Evolutionary conservation across 2,797 vertebrate genomes (phyloP).

Genomic region (Poecilia velifera): DNA sequence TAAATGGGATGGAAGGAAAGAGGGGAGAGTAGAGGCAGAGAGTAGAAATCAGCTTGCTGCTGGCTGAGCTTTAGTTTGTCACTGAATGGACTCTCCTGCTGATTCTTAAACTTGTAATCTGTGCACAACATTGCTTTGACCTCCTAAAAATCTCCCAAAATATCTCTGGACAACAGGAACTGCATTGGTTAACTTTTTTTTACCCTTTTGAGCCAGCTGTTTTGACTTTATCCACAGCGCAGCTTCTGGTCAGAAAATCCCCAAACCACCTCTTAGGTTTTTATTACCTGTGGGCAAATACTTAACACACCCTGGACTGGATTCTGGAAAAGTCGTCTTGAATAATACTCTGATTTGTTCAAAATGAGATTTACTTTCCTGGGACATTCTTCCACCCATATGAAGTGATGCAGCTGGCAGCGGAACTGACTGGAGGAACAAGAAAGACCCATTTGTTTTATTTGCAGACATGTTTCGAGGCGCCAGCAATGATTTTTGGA

Average conservation of each 20-base stretch:
- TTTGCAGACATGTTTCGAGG: slow-evolving; percentile 7
- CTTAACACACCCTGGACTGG: slow-evolving; percentile 72
- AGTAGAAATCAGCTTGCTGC: slow-evolving; percentile 36
- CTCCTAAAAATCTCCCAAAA: slow-evolving; percentile 1
- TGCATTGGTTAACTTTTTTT: not conserved
- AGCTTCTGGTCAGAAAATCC: slow-evolving; percentile 41
- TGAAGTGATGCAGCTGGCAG: slow-evolving; percentile 67
- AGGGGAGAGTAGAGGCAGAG: slow-evolving; percentile 21
- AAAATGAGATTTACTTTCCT: slow-evolving; percentile 69
- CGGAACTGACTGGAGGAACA: slow-evolving; percentile 36
- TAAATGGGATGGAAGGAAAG: slow-evolving; percentile 50
- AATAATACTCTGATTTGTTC: slow-evolving; percentile 58
- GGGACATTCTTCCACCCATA: slow-evolving; percentile 60
- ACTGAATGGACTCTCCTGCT: slow-evolving; percentile 7
- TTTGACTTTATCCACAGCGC: slow-evolving; percentile 11
- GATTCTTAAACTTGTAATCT: slow-evolving; percentile 6
- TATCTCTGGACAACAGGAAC: not conserved
- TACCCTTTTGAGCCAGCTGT: not conserved
- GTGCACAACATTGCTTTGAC: not conserved
- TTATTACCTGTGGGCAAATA: slow-evolving; percentile 61
- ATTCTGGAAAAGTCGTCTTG: slow-evolving; percentile 70
- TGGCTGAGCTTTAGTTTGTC: slow-evolving; percentile 7
- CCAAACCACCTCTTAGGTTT: slow-evolving; percentile 61
- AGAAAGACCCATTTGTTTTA: slow-evolving; percentile 67
- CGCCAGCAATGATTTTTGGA: slow-evolving; percentile 4